A percentile compares a stretch with the other conserved stretches of the same genome.
These are phyloP conservation scores for Boleophthalmus pectinirostris DNA, from an alignment of 2,113 vertebrate species.

Conservation along the genomic window DNA sequence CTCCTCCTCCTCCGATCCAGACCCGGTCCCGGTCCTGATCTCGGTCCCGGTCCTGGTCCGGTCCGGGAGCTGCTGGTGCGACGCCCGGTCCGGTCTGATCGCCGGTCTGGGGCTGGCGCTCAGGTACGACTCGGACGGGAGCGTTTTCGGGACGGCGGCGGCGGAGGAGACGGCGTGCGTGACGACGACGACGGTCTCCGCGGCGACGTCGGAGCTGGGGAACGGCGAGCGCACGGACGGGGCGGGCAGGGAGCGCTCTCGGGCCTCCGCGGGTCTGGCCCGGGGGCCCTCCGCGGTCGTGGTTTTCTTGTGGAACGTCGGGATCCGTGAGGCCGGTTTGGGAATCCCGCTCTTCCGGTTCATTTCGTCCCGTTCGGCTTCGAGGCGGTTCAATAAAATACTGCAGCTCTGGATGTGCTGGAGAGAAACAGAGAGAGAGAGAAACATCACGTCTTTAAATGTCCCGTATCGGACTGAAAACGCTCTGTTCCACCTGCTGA, in stretches of 20 bases:
- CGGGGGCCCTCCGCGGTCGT: constrained; percentile 35
- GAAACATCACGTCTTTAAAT: too few species aligned
- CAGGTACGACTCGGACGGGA: not conserved
- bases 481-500: too few species aligned
- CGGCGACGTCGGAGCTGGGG: constrained; percentile 17
- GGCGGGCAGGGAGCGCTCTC: constrained; percentile 37
- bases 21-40: not conserved
- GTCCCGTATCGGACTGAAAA: too few species aligned
- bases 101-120: constrained; percentile 55
- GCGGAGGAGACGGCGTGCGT: too few species aligned
- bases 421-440: too few species aligned
- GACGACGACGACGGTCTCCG: too few species aligned
- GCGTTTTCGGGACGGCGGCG: constrained; percentile 1
- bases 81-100: constrained; percentile 41
- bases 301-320: constrained; percentile 72
- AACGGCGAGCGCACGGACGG: constrained; percentile 29
- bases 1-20: not conserved
- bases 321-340: constrained; percentile 72
- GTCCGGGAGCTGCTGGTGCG: not conserved
- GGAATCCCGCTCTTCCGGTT: constrained; percentile 49
- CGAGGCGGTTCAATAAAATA: constrained; percentile 61
- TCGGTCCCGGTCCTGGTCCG: constrained; percentile 26
- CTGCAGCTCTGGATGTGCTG: constrained; percentile 60
- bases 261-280: constrained; percentile 40
- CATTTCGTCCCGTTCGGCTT: constrained; percentile 64